phyloP scores from a whole-genome alignment of 2,888 invertebrate genomes.

The Ophion obscuratus region DNA sequence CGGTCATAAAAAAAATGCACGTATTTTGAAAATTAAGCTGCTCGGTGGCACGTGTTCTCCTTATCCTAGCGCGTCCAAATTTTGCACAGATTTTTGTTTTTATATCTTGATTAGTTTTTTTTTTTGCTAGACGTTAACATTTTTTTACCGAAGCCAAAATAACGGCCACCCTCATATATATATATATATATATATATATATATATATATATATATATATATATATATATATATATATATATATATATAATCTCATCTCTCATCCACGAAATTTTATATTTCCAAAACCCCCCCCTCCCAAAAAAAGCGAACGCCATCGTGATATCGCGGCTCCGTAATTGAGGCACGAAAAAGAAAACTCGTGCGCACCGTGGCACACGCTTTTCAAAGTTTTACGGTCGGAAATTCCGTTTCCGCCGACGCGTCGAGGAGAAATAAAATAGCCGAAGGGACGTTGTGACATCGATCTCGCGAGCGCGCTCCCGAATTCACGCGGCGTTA shows the following conservation, averaged over 20 bases:
- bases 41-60: too few relatives aligned
- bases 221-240: conserved; percentile 31
- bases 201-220: too few relatives aligned
- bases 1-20: too few relatives aligned
- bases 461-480: conserved; percentile 6
- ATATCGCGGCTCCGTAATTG: conserved; percentile 15
- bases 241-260: conserved; percentile 36
- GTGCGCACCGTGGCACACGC: conserved; percentile 41
- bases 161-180: too few relatives aligned
- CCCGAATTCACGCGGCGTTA: background rate
- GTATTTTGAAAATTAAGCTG: too few relatives aligned
- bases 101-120: too few relatives aligned
- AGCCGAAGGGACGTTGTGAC: conserved; percentile 40
- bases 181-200: too few relatives aligned
- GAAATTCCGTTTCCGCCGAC: background rate
- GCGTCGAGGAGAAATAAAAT: conserved; percentile 13
- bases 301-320: conserved; percentile 46
- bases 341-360: conserved; percentile 8
- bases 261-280: conserved; percentile 46
- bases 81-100: too few relatives aligned
- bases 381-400: conserved; percentile 36
- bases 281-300: conserved; percentile 39
- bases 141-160: too few relatives aligned
- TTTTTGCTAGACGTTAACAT: too few relatives aligned
- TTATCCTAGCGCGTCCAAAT: too few relatives aligned